Evolutionary conservation across 2,113 vertebrate genomes (phyloP), one percentile per base, ranked within the genome.

Genomic region (Malurus alboscapulatus): DNA sequence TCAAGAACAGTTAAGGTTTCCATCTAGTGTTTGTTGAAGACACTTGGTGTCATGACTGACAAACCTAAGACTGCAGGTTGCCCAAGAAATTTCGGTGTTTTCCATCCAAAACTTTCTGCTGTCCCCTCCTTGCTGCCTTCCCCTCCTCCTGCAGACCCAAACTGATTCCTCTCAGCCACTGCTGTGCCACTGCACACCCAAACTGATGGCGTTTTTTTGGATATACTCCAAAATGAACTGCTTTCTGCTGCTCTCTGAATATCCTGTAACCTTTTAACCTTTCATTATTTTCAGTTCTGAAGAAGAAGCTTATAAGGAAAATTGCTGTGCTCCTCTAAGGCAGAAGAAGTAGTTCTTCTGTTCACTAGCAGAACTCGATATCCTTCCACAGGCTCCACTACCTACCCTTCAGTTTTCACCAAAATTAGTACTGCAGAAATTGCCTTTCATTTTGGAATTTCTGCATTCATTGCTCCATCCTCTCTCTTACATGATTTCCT

Each of bases 1-100:
- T 92, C 77, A 81, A 34, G 75, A 92, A 18, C 88, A 93, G 83
- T 93, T 92, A 87, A 90, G 80, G 84, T 84, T 94, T 95, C 86
- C 92, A 93, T 92, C 88, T 96, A 95, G 94, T 72, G 80, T 95
- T 93, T 95, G 80, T 5, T 78, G 80, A 78, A 95, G 79, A 93
- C 61, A 74, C 42, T 88, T 5, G 0, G 68, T 88, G 36, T 55
- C 76, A 42, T 14, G 47, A 71, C n/a, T 84, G 80, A 67, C 61
- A 95, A 81, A 67, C 20, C 12, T 32, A 65, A 51, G 36, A 34
- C 32, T 38, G 58, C 47, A 40, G 72, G 84, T 40, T 87, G 36
- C n/a, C 53, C 24, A 32, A 26, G 34, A 84, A 84, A 87, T 67
- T 0, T 4, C n/a, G 24, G 36, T 7, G 59, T 81, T 82, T 77